Evolutionary conservation across 2,797 vertebrate genomes (phyloP).

Genomic region (Trichosurus vulpecula): DNA sequence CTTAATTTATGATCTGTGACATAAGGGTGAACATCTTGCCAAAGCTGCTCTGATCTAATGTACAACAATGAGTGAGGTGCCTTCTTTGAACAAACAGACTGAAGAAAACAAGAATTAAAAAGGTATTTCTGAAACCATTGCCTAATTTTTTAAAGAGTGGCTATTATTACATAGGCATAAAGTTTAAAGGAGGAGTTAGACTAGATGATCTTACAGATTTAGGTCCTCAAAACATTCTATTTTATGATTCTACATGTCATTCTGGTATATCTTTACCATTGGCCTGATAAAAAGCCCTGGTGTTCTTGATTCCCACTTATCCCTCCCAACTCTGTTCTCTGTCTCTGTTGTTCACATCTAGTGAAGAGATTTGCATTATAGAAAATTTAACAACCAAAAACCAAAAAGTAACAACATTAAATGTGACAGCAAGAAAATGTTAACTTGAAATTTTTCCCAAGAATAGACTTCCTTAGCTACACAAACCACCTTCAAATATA

Average conservation of each 20-base stretch:
- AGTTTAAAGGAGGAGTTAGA: not conserved
- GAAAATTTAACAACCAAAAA: constrained; percentile 6
- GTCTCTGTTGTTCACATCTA: constrained; percentile 29
- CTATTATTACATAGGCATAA: not conserved
- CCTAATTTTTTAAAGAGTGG: not conserved
- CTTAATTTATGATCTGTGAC: not conserved
- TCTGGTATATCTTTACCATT: not conserved
- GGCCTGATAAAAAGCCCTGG: constrained; percentile 13
- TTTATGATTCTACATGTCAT: not conserved
- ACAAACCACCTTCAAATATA: constrained; percentile 7
- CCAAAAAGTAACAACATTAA: constrained; percentile 26
- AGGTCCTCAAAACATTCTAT: not conserved
- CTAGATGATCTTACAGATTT: not conserved
- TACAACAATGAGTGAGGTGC: not conserved
- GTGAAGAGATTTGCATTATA: constrained; percentile 27
- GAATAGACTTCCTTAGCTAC: constrained; percentile 19
- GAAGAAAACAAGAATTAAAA: not conserved
- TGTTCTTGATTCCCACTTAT: constrained; percentile 11
- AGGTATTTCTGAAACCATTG: not conserved
- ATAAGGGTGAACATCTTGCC: not conserved
- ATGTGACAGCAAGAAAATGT: constrained; percentile 6
- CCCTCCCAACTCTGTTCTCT: constrained; percentile 25
- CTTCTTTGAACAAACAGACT: not conserved
- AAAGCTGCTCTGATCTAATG: not conserved
- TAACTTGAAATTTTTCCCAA: constrained; percentile 35